A percentile compares a stretch with the other conserved stretches of the same genome.
Evolutionary conservation across 2,888 invertebrate species (phyloP).

Genomic region (Trachelus troglodyta): DNA sequence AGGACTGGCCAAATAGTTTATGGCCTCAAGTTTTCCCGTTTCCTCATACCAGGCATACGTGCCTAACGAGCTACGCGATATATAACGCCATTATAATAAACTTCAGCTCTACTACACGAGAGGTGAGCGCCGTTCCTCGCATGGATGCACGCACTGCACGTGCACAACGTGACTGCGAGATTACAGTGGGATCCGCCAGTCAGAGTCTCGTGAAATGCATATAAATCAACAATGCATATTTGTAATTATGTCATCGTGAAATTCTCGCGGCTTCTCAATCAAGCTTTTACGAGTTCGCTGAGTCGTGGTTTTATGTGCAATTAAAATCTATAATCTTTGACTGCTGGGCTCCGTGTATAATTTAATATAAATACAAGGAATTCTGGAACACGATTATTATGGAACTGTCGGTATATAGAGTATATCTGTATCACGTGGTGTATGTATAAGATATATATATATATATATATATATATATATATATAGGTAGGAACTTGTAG

Average conservation of each 20-base stretch:
- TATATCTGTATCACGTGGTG: background rate
- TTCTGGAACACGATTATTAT: background rate
- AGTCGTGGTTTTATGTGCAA: no score
- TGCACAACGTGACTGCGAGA: constrained; percentile 7
- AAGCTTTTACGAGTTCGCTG: no score
- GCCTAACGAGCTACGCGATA: constrained; percentile 35
- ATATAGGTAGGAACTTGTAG: background rate
- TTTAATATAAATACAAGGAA: background rate
- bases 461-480: background rate
- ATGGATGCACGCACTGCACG: constrained; percentile 20
- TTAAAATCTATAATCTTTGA: no score
- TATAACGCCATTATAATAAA: constrained; percentile 42
- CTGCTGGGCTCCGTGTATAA: no score
- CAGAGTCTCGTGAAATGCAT: background rate
- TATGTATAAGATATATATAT: background rate
- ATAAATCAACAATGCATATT: constrained; percentile 8
- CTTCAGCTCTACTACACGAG: constrained; percentile 22
- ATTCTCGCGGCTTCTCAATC: background rate
- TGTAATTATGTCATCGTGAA: background rate
- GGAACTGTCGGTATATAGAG: background rate
- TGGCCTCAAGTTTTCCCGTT: constrained; percentile 22
- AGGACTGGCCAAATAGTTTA: constrained; percentile 17
- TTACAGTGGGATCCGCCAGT: constrained; percentile 5
- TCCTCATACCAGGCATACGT: constrained; percentile 36
- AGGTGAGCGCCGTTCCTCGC: constrained; percentile 21